These are phyloP conservation scores for Heliconius ethilla DNA, from an alignment of 2,888 invertebrate species.

Conservation along the genomic window DNA sequence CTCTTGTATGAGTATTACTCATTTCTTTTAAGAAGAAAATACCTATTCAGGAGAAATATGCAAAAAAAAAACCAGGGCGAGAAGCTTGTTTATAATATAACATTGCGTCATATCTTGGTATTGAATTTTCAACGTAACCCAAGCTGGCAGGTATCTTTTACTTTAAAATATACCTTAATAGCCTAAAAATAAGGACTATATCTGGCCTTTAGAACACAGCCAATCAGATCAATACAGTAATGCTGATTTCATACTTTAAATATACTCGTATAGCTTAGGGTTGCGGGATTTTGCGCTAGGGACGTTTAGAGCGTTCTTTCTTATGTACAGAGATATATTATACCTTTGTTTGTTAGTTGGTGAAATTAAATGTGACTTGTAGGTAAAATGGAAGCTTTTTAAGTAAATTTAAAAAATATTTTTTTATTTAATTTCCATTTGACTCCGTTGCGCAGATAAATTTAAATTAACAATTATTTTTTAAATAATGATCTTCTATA, in stretches of 20 bases:
- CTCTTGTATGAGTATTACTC: too few relatives aligned
- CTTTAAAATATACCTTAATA: neutral
- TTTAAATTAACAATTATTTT: too few relatives aligned
- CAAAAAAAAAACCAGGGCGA: neutral
- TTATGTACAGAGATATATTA: neutral
- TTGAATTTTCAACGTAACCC: constrained; percentile 21
- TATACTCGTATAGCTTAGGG: neutral
- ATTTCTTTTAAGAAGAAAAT: too few relatives aligned
- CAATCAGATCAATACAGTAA: constrained; percentile 24
- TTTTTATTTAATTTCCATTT: too few relatives aligned
- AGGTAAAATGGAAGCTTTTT: too few relatives aligned
- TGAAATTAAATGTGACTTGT: too few relatives aligned
- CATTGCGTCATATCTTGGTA: constrained; percentile 16
- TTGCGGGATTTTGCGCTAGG: constrained; percentile 6
- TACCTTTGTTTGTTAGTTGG: neutral
- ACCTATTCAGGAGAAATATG: too few relatives aligned
- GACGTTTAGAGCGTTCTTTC: neutral
- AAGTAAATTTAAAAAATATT: too few relatives aligned
- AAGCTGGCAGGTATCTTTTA: neutral
- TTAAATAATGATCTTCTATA: too few relatives aligned
- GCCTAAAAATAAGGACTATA: neutral
- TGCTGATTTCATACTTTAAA: constrained; percentile 25
- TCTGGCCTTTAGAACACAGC: neutral
- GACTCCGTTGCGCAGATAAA: too few relatives aligned
- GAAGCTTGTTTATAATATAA: constrained; percentile 5